Percentiles rank a stretch among this genome's conserved stretches.
These are phyloP conservation scores for Zelostemma sp. DNA, from an alignment of 1,140 invertebrate species.

Conservation along the genomic window DNA sequence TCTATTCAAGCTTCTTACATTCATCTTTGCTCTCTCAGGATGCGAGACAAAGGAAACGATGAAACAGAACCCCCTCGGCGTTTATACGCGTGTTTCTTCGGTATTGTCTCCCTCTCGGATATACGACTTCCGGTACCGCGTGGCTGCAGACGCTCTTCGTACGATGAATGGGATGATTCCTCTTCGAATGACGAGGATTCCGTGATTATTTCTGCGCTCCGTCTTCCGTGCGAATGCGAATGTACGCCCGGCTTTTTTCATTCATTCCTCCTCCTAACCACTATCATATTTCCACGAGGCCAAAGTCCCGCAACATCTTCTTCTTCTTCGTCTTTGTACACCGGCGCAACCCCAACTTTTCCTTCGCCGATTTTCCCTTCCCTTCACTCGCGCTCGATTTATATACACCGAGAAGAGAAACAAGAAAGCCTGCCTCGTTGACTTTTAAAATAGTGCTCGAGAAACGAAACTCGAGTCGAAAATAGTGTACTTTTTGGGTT, in stretches of 20 bases:
- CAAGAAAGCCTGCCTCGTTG: too few species aligned
- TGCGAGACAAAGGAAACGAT: conserved; percentile 69
- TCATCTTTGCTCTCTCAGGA: conserved; percentile 66
- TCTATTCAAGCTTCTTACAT: conserved; percentile 66
- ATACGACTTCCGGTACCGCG: conserved; percentile 68
- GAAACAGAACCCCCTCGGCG: conserved; percentile 65
- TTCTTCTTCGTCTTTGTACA: too few species aligned
- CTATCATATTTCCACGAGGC: conserved; percentile 15
- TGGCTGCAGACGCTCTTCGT: conserved; percentile 43
- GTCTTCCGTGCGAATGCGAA: conserved; percentile 47
- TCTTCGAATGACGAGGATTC: conserved; percentile 60
- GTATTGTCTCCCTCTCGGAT: conserved; percentile 69
- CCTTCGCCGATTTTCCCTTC: too few species aligned
- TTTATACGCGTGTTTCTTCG: conserved; percentile 58
- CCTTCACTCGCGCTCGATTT: too few species aligned
- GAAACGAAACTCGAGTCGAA: too few species aligned
- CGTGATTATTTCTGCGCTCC: conserved; percentile 60
- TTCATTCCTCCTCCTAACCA: conserved; percentile 21
- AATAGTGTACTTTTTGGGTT: too few species aligned
- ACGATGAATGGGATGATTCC: conserved; percentile 66
- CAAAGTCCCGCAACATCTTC: too few species aligned
- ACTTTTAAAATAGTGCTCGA: too few species aligned
- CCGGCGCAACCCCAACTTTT: too few species aligned
- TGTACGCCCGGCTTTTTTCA: conserved; percentile 20
- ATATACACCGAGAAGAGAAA: too few species aligned